Conservation (phyloP, 1,140 invertebrate genomes). For the Drosophila sulfurigaster region DNA sequence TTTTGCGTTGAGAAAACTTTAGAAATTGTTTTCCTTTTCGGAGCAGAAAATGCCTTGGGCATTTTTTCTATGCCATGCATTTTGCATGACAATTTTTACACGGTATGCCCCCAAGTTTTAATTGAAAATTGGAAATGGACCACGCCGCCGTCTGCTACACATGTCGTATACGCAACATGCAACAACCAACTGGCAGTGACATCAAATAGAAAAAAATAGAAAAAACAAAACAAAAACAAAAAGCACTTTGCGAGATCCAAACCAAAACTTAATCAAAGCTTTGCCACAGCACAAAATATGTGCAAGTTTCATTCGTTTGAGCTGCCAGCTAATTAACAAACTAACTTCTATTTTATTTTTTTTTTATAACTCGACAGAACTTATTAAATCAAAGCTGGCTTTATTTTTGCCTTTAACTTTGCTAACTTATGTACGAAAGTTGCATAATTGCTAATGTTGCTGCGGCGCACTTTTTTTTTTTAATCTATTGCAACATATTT, state of each 20-base stretch:
- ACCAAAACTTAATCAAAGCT: background rate
- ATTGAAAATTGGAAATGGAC: constrained; percentile 69
- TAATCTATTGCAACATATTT: no score
- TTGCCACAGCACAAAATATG: background rate
- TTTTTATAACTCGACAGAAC: background rate
- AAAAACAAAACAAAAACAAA: background rate
- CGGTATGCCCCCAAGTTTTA: constrained; percentile 55
- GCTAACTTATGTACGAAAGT: no score
- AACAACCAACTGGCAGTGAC: constrained; percentile 24
- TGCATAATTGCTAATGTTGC: no score
- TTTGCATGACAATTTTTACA: constrained; percentile 30
- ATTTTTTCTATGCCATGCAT: constrained; percentile 17
- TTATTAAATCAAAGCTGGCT: background rate
- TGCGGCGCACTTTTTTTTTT: no score
- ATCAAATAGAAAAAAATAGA: background rate
- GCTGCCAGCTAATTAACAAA: constrained; percentile 14
- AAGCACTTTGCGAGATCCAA: background rate
- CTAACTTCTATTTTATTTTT: background rate
- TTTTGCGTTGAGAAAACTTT: constrained; percentile 46
- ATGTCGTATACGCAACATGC: constrained; percentile 34
- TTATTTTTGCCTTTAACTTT: background rate
- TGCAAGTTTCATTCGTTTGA: background rate
- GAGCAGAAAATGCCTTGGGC: constrained; percentile 6
- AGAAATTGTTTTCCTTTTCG: constrained; percentile 52
- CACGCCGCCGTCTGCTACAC: constrained; percentile 1